Evolutionary conservation across 2,888 invertebrate species (phyloP).

Genomic region (Drosophila longiperda): DNA sequence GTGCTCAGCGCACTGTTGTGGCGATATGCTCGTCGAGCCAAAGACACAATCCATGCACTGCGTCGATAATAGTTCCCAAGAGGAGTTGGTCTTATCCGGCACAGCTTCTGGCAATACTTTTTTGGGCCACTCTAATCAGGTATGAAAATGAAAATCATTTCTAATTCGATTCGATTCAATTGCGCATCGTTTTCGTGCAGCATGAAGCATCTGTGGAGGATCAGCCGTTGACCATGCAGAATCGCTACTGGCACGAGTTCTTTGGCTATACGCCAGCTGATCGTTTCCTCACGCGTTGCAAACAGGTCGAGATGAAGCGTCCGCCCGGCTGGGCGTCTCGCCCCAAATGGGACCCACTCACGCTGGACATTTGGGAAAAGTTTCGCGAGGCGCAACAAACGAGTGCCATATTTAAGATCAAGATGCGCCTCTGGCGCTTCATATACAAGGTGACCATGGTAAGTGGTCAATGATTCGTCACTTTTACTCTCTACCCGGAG

Average conservation of each 20-base stretch:
- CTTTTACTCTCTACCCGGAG: background rate
- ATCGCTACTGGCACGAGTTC: constrained; percentile 78
- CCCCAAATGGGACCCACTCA: constrained; percentile 88
- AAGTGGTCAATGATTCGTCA: constrained; percentile 38
- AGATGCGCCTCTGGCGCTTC: constrained; percentile 93
- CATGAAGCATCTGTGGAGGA: constrained; percentile 37
- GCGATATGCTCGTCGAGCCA: constrained; percentile 52
- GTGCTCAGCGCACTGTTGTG: constrained; percentile 48
- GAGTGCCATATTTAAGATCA: constrained; percentile 91
- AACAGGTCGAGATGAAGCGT: constrained; percentile 88
- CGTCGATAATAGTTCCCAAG: constrained; percentile 29
- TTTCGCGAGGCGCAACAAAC: constrained; percentile 92
- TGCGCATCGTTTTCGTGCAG: constrained; percentile 10
- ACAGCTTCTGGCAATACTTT: constrained; percentile 17
- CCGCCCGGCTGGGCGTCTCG: constrained; percentile 86
- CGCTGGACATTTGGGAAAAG: constrained; percentile 92
- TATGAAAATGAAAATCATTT: constrained; percentile 29
- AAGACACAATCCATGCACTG: constrained; percentile 10
- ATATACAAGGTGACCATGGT: constrained; percentile 91
- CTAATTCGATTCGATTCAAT: background rate
- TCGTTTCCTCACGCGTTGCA: constrained; percentile 88
- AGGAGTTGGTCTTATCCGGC: constrained; percentile 31
- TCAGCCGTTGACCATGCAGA: constrained; percentile 58
- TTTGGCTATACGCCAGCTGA: constrained; percentile 86
- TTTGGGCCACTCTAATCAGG: constrained; percentile 32